Evolutionary conservation across 2,113 vertebrate genomes (phyloP), one percentile per base, ranked within the genome.

Genomic region (Nansenia antarctica): DNA sequence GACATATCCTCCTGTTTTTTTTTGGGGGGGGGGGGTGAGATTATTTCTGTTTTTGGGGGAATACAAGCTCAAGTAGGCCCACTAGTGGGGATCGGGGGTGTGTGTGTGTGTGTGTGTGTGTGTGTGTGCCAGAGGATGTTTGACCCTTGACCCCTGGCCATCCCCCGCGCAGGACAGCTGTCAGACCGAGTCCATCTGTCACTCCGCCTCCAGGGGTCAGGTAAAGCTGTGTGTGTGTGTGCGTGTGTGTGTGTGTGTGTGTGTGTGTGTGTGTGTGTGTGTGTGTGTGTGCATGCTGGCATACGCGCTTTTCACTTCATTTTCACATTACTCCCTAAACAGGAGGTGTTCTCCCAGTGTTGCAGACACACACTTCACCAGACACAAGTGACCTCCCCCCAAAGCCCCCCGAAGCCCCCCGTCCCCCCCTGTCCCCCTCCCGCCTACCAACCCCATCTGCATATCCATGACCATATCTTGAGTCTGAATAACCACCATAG

Each of bases 171-270:
- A 71, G 77, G 78, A 83, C 91, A 92, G 92, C 90, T 93, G 91
- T 87, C 79, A 78, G 84, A 83, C 85, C 77, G 85, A 72, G 70
- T 79, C 90, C 91, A 93, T 92, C 91, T 93, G 92, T 89, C 75
- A 82, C 80, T n/a, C 70, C 82, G 86, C 86, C 86, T 88, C 90
- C 80, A 88, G 74, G 84, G 84, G 81, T 87, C 79, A 82, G 62
- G 24, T 24, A 20, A 49, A 49, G 45, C 15, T n/a, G 45, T 14
- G 11, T 30, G 68, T 42, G 54, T 20, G 69, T 53, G n/a, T n/a
- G n/a, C n/a, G n/a, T n/a, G n/a, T n/a, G n/a, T n/a, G n/a, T n/a
- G n/a, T n/a, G n/a, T n/a, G n/a, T n/a, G n/a, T n/a, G n/a, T n/a
- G n/a, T n/a, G n/a, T n/a, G n/a, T n/a, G n/a, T n/a, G n/a, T n/a